Conservation (phyloP, 2,113 vertebrate species). For the Lampris incognitus region DNA sequence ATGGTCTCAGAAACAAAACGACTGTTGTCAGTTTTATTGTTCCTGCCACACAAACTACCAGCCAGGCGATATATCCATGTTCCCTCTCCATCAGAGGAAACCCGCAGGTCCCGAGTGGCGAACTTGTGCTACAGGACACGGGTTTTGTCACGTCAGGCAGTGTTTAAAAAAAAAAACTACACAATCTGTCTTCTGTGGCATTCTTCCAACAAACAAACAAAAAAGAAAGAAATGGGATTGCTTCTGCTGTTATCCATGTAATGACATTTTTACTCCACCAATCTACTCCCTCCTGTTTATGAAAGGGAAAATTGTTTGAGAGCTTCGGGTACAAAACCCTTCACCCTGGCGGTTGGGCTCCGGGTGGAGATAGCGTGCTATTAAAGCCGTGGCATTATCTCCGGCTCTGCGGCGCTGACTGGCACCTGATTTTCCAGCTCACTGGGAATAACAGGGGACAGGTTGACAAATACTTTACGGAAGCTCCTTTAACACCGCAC, state of each 20-base stretch:
- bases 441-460: constrained; percentile 75
- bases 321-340: constrained; percentile 59
- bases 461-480: constrained; percentile 78
- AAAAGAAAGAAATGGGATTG: constrained; percentile 54
- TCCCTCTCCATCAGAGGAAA: constrained; percentile 15
- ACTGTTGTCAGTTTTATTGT: background rate
- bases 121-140: constrained; percentile 27
- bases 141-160: constrained; percentile 44
- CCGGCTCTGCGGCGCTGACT: constrained; percentile 66
- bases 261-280: constrained; percentile 38
- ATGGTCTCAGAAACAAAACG: background rate
- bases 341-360: constrained; percentile 46
- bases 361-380: constrained; percentile 68
- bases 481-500: constrained; percentile 61
- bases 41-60: constrained; percentile 34
- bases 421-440: constrained; percentile 84
- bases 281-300: constrained; percentile 39
- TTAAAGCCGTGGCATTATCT: constrained; percentile 72
- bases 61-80: background rate
- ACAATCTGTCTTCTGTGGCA: constrained; percentile 51
- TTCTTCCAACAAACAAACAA: background rate
- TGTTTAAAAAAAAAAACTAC: constrained; percentile 38
- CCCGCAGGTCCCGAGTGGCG: background rate
- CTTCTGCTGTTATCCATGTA: constrained; percentile 58
- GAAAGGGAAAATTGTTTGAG: constrained; percentile 51